Evolutionary conservation across 2,113 vertebrate genomes (phyloP).

Genomic region (Holacanthus passer): DNA sequence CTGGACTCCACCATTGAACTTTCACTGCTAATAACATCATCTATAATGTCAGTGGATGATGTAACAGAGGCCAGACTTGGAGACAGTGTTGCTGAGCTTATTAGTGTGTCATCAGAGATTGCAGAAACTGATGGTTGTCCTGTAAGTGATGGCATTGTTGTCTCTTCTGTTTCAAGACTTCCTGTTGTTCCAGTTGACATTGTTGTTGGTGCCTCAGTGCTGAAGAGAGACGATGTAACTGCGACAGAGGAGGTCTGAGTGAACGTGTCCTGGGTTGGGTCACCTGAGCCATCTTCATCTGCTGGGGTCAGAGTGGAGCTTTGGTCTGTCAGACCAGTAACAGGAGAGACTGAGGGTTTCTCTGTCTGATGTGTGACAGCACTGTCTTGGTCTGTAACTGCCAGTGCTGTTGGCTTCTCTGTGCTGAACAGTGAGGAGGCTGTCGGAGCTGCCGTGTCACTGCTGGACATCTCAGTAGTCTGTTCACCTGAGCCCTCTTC

Average conservation of each 20-base stretch:
- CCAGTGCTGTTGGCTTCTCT: constrained; percentile 7
- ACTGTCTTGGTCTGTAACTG: background rate
- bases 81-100: background rate
- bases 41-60: background rate
- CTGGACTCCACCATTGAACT: background rate
- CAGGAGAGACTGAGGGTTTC: background rate
- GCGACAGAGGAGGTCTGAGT: background rate
- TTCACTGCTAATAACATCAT: background rate
- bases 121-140: constrained; percentile 3
- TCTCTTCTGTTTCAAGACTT: background rate
- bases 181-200: background rate
- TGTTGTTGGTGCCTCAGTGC: background rate
- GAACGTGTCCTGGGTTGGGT: background rate
- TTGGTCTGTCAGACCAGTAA: background rate
- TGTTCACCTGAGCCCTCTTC: background rate
- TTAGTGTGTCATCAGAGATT: background rate
- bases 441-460: background rate
- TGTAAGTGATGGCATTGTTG: background rate
- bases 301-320: background rate
- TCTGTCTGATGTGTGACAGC: constrained; percentile 3
- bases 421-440: constrained; percentile 23
- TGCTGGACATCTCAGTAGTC: background rate
- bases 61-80: background rate
- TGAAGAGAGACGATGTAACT: fast-evolving
- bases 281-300: constrained; percentile 28